Base-by-base conservation (phyloP, 2,113 vertebrate species). In the Cynoglossus semilaevis region DNA sequence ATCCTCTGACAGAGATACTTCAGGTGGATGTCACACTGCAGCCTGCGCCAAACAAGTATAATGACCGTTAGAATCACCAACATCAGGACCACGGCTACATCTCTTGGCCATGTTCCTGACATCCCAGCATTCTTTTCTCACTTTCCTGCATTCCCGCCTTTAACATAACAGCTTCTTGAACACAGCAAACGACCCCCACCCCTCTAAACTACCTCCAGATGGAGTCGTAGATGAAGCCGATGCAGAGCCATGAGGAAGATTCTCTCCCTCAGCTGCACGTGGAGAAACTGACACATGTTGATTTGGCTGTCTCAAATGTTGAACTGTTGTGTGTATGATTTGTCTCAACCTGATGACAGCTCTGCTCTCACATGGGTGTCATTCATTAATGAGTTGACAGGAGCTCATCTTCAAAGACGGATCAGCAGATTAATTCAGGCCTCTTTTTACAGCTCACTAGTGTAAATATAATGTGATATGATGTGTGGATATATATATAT, bases 171-270 rank as follows among this genome's bases (percentile, higher is more conserved):
- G 67, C n/a, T 22, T 56, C 22, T 9, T 6, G 2, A 46, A 48
- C 45, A 66, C 29, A 22, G 40, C 52, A 29, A 67, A 51, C 45
- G 10, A 42, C 34, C 71, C 57, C 67, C 73, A 19, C 51, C 40
- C 36, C 7, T 0, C 16, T 63, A 86, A 89, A 89, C 77, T 74
- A 76, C 46, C 55, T 86, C 84, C 89, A 91, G 87, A 90, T 90
- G 88, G 42, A 54, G 14, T 37, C 49, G 18, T 38, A 45, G 7
- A 51, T 11, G 45, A 47, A 51, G 45, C 35, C 2, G 38, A 41
- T 29, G 9, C 9, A 9, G 47, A 41, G n/a, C 11, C 15, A 15
- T 38, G 16, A 29, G 22, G 9, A 12, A 38, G 37, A 40, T 3
- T 3, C 1, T 40, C 67, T 72, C 65, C 76, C 79, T 77, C 58